Percentiles rank a stretch among this genome's conserved stretches.
Conservation (phyloP, 2,888 invertebrate genomes). For the Leptopilina myrica region DNA sequence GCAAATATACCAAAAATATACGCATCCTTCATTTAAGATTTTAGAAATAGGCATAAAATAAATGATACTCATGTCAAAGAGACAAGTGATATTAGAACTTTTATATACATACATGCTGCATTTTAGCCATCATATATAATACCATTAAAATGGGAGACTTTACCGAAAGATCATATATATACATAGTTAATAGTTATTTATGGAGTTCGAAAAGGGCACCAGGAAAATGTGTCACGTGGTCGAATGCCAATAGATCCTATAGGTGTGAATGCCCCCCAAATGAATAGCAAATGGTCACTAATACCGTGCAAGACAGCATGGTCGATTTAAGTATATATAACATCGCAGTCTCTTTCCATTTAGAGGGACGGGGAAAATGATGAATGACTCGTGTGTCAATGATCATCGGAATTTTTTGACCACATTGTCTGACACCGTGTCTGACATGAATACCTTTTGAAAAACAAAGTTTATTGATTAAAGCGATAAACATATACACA, state of each 20-base stretch:
- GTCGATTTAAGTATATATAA: slow-evolving; percentile 20
- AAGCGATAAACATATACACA: background rate
- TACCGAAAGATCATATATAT: background rate
- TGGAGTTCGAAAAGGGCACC: slow-evolving; percentile 8
- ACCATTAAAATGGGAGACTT: slow-evolving; percentile 5
- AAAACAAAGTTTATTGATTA: slow-evolving; percentile 16
- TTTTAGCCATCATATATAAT: background rate
- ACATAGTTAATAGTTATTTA: slow-evolving; percentile 15
- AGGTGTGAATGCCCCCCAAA: slow-evolving; percentile 47
- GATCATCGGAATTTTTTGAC: slow-evolving; percentile 24
- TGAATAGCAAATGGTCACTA: slow-evolving; percentile 47
- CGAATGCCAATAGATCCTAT: slow-evolving; percentile 13
- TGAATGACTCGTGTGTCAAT: slow-evolving; percentile 29
- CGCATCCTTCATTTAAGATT: background rate
- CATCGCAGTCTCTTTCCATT: background rate
- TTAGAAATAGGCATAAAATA: background rate
- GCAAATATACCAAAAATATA: background rate
- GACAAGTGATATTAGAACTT: slow-evolving; percentile 27
- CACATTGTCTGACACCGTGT: slow-evolving; percentile 20
- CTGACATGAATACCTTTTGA: slow-evolving; percentile 15
- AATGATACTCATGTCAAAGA: slow-evolving; percentile 3
- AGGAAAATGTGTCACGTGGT: slow-evolving; percentile 26
- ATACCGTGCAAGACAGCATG: slow-evolving; percentile 34
- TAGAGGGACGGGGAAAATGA: background rate
- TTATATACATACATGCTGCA: background rate